Evolutionary conservation across 2,888 invertebrate genomes (phyloP), one percentile per base, ranked within the genome.

Genomic region (Platycnemis pennipes): DNA sequence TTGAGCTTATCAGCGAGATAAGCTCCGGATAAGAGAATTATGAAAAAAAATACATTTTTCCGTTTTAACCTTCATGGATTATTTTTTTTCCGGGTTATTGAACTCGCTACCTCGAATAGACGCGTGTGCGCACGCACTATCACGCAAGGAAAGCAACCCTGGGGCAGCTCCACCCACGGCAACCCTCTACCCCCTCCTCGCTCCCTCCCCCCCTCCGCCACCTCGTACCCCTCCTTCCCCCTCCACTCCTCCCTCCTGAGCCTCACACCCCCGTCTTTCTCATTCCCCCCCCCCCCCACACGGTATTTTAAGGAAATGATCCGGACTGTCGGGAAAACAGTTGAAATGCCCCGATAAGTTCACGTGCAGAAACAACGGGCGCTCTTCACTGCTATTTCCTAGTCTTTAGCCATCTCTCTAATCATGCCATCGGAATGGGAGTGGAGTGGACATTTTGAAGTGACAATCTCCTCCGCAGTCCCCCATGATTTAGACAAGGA

Each of bases 71-170:
- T 42, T 26, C 87, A 44, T 46, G 87, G n/a, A 46, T 22, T n/a
- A n/a, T n/a, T 87, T 87, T 87, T 87, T 87, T 26, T 63, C 11
- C 87, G 26, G 87, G 87, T 87, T 46, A 87, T 44, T 87, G 87
- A 87, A 87, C 87, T 87, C 87, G 46, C 45, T n/a, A n/a, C 87
- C 87, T 87, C 46, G 46, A 26, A 87, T 87, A 26, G 45, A 46
- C 26, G 46, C 87, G n/a, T n/a, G 87, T 46, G 42, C 87, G 46
- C 87, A n/a, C 87, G 13, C 87, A n/a, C 45, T 46, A 26, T 45
- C 87, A 87, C 87, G 87, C 87, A n/a, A 87, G 87, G 13, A n/a
- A 77, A n/a, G n/a, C n/a, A n/a, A 77, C 37, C 37, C 26, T 37
- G 77, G 1, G 49, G 77, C 37, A 22, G 37, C 11, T n/a, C 77